A percentile compares a stretch with the other conserved stretches of the same genome.
Evolutionary conservation across 1,140 invertebrate species (phyloP).

Genomic region (Euwallacea similis): DNA sequence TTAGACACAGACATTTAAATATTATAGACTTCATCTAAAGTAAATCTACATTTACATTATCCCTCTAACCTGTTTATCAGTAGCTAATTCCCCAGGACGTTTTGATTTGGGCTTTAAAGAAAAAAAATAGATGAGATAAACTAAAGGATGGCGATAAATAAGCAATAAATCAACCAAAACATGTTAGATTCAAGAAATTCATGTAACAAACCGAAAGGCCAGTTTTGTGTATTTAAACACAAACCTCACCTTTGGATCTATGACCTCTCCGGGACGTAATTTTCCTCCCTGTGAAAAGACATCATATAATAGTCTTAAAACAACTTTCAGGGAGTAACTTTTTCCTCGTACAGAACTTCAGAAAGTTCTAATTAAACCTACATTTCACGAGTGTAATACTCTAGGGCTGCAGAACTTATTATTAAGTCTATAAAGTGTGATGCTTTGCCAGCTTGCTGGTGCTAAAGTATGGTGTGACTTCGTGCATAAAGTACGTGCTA

Average conservation of each 20-base stretch:
- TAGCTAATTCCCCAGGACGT: slow-evolving; percentile 57
- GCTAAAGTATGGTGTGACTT: slow-evolving; percentile 30
- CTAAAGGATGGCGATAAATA: slow-evolving; percentile 39
- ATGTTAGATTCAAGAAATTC: slow-evolving; percentile 41
- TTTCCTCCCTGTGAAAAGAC: slow-evolving; percentile 56
- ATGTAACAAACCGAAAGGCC: slow-evolving; percentile 53
- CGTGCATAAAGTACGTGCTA: slow-evolving; percentile 30
- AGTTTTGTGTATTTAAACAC: slow-evolving; percentile 65
- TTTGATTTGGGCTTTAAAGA: slow-evolving; percentile 55
- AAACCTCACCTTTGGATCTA: slow-evolving; percentile 77
- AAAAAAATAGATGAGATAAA: slow-evolving; percentile 34
- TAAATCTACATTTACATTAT: slow-evolving; percentile 41
- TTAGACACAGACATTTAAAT: slow-evolving; percentile 53
- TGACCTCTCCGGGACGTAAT: slow-evolving; percentile 77
- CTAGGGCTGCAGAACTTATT: not conserved
- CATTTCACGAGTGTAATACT: slow-evolving; percentile 22
- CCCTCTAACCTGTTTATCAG: slow-evolving; percentile 58
- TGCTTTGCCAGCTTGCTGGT: slow-evolving; percentile 39
- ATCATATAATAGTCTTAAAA: slow-evolving; percentile 17
- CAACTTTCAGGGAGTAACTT: not conserved
- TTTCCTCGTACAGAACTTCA: too few species aligned
- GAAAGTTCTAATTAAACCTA: too few species aligned
- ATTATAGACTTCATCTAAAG: slow-evolving; percentile 44
- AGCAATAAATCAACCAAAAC: slow-evolving; percentile 40
- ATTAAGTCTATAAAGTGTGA: slow-evolving; percentile 19